A percentile compares a stretch with the other conserved stretches of the same genome.
phyloP scores from a whole-genome alignment of 2,888 invertebrate species.

The Campopleginae sp. region DNA sequence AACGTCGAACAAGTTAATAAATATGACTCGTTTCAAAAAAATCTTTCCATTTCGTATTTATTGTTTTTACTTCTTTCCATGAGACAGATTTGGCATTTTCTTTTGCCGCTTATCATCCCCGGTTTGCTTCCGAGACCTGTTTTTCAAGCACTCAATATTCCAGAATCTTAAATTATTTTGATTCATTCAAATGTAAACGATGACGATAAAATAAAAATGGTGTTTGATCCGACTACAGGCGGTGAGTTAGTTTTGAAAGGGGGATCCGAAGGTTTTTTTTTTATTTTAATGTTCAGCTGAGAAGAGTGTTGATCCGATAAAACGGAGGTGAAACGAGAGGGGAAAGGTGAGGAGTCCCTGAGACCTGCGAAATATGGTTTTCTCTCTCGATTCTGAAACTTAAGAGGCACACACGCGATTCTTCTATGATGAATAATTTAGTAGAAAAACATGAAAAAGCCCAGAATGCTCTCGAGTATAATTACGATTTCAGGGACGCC shows the following conservation, averaged over 20 bases:
- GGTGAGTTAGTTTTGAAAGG: background rate
- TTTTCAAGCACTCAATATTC: background rate
- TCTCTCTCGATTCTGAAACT: background rate
- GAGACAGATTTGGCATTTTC: background rate
- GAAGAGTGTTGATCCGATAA: background rate
- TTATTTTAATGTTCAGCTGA: background rate
- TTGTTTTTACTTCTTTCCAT: background rate
- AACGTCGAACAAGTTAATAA: background rate
- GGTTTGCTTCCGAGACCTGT: background rate
- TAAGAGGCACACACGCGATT: slow-evolving; percentile 9
- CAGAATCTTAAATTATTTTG: background rate
- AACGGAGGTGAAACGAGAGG: background rate
- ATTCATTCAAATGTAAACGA: background rate
- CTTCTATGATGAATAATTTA: slow-evolving; percentile 19
- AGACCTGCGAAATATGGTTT: background rate
- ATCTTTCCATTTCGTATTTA: background rate
- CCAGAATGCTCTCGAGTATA: slow-evolving; percentile 19
- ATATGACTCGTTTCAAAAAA: background rate
- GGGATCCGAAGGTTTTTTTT: background rate
- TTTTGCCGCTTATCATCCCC: background rate
- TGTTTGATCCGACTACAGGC: background rate
- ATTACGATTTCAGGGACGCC: slow-evolving; percentile 21
- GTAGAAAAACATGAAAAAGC: slow-evolving; percentile 1
- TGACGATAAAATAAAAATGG: background rate
- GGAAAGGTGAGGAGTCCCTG: background rate